phyloP scores from a whole-genome alignment of 2,888 invertebrate genomes.

The Argynnis bischoffii region DNA sequence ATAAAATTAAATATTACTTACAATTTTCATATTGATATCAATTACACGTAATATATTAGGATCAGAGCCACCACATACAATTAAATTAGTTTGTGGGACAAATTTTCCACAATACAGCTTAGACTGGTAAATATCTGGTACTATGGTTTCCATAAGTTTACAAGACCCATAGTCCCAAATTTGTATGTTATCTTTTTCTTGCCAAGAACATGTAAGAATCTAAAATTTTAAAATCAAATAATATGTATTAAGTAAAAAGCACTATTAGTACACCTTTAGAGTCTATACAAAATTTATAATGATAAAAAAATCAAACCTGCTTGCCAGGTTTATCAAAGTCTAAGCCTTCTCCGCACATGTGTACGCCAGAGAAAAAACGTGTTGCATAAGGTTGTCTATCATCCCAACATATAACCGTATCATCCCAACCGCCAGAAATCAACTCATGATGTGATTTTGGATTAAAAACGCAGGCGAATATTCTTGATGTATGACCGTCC shows the following conservation, averaged over 20 bases:
- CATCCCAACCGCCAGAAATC: constrained; percentile 86
- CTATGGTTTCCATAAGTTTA: constrained; percentile 82
- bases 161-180: constrained; percentile 86
- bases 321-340: constrained; percentile 84
- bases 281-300: background rate
- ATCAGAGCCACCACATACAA: constrained; percentile 84
- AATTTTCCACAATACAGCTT: constrained; percentile 85
- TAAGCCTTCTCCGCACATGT: constrained; percentile 86
- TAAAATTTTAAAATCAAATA: constrained; percentile 48
- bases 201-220: constrained; percentile 86
- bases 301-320: constrained; percentile 70
- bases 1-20: constrained; percentile 56
- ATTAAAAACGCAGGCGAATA: constrained; percentile 85
- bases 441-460: constrained; percentile 85
- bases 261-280: too few species aligned
- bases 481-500: constrained; percentile 85
- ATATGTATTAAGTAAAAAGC: too few species aligned
- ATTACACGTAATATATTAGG: constrained; percentile 83
- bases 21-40: constrained; percentile 82
- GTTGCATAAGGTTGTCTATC: constrained; percentile 84
- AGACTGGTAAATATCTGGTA: constrained; percentile 77
- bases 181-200: constrained; percentile 83
- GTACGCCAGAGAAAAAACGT: constrained; percentile 81
- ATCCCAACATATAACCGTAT: constrained; percentile 86
- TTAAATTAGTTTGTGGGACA: constrained; percentile 77